Percentiles rank a stretch among this genome's conserved stretches.
Conservation (phyloP, 2,888 invertebrate species). For the Nephrocerus scutellatus region DNA sequence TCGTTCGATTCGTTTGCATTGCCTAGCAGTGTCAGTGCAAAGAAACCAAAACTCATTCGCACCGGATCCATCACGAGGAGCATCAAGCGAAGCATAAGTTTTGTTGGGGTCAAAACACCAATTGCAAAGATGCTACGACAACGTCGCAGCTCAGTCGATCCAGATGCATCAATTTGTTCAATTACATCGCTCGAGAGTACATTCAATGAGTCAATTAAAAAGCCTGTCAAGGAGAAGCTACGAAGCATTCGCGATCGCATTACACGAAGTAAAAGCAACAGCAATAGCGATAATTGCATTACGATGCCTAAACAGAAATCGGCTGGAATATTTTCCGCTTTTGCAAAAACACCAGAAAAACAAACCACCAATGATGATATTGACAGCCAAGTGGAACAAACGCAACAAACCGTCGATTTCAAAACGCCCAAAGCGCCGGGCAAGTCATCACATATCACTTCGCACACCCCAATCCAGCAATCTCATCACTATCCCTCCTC, state of each 20-base stretch:
- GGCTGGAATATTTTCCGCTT: slow-evolving; percentile 11
- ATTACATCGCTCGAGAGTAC: slow-evolving; percentile 40
- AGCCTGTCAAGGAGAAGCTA: slow-evolving; percentile 43
- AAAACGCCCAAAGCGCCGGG: slow-evolving; percentile 44
- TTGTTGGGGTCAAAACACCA: slow-evolving; percentile 43
- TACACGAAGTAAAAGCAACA: slow-evolving; percentile 34
- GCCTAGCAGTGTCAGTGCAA: slow-evolving; percentile 35
- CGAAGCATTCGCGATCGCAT: slow-evolving; percentile 41
- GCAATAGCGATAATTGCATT: slow-evolving; percentile 21
- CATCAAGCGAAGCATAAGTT: slow-evolving; percentile 45
- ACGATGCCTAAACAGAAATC: slow-evolving; percentile 14
- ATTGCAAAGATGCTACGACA: slow-evolving; percentile 35
- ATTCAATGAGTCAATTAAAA: slow-evolving; percentile 42
- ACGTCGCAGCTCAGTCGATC: slow-evolving; percentile 31
- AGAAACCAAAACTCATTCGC: slow-evolving; percentile 45
- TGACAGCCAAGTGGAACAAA: not conserved
- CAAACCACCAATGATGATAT: slow-evolving; percentile 18
- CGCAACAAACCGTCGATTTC: slow-evolving; percentile 34
- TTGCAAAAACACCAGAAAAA: slow-evolving; percentile 18
- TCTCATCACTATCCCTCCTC: slow-evolving; percentile 8
- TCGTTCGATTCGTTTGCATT: slow-evolving; percentile 43
- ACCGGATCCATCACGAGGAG: slow-evolving; percentile 45
- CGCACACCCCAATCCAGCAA: slow-evolving; percentile 7
- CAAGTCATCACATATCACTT: not conserved
- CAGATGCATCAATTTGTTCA: slow-evolving; percentile 42